Base-by-base conservation (phyloP, 2,113 vertebrate genomes). In the Brachyhypopomus gauderio region DNA sequence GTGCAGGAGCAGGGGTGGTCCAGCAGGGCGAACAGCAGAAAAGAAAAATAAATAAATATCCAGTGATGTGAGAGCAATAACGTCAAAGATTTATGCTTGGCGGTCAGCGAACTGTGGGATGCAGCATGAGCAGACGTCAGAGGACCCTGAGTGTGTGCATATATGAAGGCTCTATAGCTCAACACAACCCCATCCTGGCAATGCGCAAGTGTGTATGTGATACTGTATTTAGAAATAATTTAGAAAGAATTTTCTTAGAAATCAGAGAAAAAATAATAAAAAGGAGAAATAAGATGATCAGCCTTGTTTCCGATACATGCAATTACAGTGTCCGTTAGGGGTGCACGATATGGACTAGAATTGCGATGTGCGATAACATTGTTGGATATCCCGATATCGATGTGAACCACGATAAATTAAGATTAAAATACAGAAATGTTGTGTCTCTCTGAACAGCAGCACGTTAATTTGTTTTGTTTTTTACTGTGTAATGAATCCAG, bases 21-120 rank as follows among this genome's bases (percentile, higher is more conserved):
- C 60, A 66, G 71, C 79, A 56, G 25, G 59, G 41, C 27, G 22
- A 80, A 22, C 8, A 14, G 25, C 11, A n/a, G 34, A 56, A 80
- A 25, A 36, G 45, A 64, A 25, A 2, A 3, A 80, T 58, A 23
- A 73, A 17, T 73, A 62, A 6, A 52, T 25, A 73, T 27, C 58
- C 5, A 20, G n/a, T 36, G 30, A 38, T 56, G 64, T 27, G 58
- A 80, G 41, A 34, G 36, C 55, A 56, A 34, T 63, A 52, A 66
- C 56, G 36, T 64, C 64, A 55, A 3, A 52, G 41, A 72, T 34
- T 72, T 72, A 64, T 63, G 63, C 38, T 52, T 23, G 36, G 58
- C 52, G 58, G 69, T 72, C 17, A 0, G 19, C 62, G 69, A 72
- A 72, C 36, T 19, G 12, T 38, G 59, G 36, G 58, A 3, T 56